Conservation (phyloP, 2,888 invertebrate genomes). For the Latrodectus elegans region DNA sequence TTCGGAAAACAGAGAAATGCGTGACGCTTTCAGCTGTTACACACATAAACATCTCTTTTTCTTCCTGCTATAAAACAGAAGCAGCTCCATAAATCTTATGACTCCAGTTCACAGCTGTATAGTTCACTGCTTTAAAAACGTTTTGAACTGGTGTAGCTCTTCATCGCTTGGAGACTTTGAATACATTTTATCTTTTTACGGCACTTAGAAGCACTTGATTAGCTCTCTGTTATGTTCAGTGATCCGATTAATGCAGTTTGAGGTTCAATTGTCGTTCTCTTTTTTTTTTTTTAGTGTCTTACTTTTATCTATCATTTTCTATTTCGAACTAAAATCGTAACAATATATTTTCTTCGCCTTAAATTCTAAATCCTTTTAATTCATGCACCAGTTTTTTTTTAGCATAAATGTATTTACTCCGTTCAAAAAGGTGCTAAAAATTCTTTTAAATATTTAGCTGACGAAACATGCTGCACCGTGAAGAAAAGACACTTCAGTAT, state of each 20-base stretch:
- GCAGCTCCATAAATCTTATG: constrained; percentile 56
- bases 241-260: constrained; percentile 57
- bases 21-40: constrained; percentile 47
- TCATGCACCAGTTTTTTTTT: no score
- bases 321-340: no score
- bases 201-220: constrained; percentile 58
- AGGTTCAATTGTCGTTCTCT: constrained; percentile 44
- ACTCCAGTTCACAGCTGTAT: constrained; percentile 54
- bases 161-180: constrained; percentile 39
- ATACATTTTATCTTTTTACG: constrained; percentile 63
- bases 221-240: constrained; percentile 51
- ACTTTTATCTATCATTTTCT: not conserved
- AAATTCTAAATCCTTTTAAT: no score
- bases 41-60: constrained; percentile 36
- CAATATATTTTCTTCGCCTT: no score
- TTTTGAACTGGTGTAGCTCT: constrained; percentile 31
- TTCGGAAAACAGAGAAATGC: constrained; percentile 22
- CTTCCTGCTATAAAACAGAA: constrained; percentile 51
- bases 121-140: constrained; percentile 58
- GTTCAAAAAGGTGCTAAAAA: no score
- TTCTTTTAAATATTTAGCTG: no score
- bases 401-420: no score
- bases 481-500: no score
- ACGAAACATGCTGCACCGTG: no score
- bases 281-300: constrained; percentile 7